Base-by-base conservation (phyloP, 2,888 invertebrate species). In the Heteromurus nitidus region DNA sequence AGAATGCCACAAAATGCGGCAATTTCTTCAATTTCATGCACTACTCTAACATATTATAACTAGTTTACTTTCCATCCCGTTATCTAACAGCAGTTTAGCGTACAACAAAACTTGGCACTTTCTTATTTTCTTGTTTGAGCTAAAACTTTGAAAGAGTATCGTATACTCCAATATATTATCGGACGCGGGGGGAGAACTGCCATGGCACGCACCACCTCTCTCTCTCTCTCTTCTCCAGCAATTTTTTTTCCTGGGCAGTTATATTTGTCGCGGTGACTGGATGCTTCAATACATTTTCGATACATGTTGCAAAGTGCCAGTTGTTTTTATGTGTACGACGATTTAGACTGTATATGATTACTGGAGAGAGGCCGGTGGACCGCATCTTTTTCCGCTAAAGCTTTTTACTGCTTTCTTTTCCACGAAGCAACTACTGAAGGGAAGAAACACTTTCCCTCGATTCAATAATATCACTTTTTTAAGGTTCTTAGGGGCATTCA, bases 11-110 rank as follows among this genome's bases (percentile, higher is more conserved):
- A 77, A 77, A 77, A 69, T 69, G 67, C 50, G 30, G 62, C 68
- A 69, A 77, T 77, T 77, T 76, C 44, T 75, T 67, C 75, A 75
- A 67, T 67, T 75, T 67, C 55, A 31, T 53, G n/a, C 13, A 9
- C 36, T 13, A 13, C n/a, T 5, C 36, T 36, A 36, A 24, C 26
- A 13, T 26, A 31, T 36, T 70, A 70, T 47, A 24, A 18, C 50
- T 20, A 26, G 53, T 55, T 75, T 65, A 26, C 26, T 75, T 75
- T 55, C 47, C 58, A 67, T 67, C 18, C n/a, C n/a, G n/a, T n/a
- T n/a, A n/a, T 65, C 65, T 64, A 74, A 18, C 53, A 44, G 44
- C 13, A 44, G 44, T 9, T 44, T 44, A n/a, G 44, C 16, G 2
- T 2, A 9, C 50, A 11, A 44, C 24, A 74, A 72, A 64, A 64